Percentiles rank a stretch among this genome's conserved stretches.
phyloP scores from a whole-genome alignment of 2,888 invertebrate species.

The Sphecodes monilicornis region DNA sequence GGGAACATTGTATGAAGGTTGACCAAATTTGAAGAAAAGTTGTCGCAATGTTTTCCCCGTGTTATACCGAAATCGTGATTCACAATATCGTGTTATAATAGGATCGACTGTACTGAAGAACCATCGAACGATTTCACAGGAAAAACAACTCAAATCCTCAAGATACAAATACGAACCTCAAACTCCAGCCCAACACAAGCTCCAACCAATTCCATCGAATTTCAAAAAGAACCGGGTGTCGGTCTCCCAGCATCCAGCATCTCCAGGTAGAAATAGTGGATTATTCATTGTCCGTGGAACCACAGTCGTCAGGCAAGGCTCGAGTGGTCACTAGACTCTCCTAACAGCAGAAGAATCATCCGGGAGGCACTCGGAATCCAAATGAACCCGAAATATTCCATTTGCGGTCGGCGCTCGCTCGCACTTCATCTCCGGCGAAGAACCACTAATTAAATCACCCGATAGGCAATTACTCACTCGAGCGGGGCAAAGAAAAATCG shows the following conservation, averaged over 20 bases:
- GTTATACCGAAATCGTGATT: no score
- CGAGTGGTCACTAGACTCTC: slow-evolving; percentile 1
- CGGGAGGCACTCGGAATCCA: not conserved
- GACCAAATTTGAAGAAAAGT: no score
- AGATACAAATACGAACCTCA: not conserved
- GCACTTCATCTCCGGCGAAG: slow-evolving; percentile 7
- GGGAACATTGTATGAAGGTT: no score
- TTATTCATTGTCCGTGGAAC: not conserved
- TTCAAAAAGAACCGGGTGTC: not conserved
- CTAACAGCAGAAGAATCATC: slow-evolving; percentile 10
- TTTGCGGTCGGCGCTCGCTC: not conserved
- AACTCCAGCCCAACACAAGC: not conserved
- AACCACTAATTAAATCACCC: not conserved
- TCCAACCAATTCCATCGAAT: not conserved
- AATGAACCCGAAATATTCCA: not conserved
- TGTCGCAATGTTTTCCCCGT: no score
- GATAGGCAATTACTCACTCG: not conserved
- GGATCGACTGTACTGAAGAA: not conserved
- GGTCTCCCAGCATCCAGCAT: not conserved
- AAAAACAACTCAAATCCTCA: not conserved
- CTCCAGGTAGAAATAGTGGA: not conserved
- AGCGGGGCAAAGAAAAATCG: slow-evolving; percentile 21
- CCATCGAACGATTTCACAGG: not conserved
- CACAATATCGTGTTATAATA: not conserved
- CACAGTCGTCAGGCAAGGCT: not conserved